These are phyloP conservation scores for Gymnocephalus cernua DNA, from an alignment of 2,113 vertebrate genomes.

Conservation along the genomic window DNA sequence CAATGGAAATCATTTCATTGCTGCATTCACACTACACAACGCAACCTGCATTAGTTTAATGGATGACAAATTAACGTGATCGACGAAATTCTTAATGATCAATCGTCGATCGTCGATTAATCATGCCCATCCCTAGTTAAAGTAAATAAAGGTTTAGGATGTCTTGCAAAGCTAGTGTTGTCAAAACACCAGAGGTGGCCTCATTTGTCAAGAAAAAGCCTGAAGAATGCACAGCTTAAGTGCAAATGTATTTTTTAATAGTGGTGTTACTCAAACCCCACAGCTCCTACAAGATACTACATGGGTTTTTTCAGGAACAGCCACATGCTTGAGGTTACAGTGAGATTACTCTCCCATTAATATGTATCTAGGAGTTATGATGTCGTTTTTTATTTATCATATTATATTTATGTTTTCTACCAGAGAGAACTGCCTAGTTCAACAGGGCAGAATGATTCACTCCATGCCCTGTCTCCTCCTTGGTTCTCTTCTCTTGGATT, in stretches of 20 bases:
- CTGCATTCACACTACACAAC: too few species aligned
- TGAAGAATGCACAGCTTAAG: slow-evolving; percentile 15
- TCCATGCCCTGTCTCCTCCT: not conserved
- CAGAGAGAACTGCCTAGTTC: not conserved
- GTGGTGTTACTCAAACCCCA: not conserved
- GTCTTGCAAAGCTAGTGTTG: not conserved
- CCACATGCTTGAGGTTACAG: not conserved
- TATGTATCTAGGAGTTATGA: not conserved
- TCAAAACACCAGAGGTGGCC: slow-evolving; percentile 15
- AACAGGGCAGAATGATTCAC: not conserved
- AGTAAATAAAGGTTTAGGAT: slow-evolving; percentile 41
- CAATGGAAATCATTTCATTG: too few species aligned
- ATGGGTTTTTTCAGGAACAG: slow-evolving; percentile 28
- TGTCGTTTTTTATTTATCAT: not conserved
- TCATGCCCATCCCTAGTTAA: too few species aligned
- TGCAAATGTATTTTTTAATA: slow-evolving; percentile 46
- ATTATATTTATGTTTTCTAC: not conserved
- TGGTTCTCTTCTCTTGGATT: not conserved
- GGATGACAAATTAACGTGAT: too few species aligned
- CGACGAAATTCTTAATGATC: too few species aligned
- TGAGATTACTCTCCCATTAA: not conserved
- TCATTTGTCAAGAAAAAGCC: slow-evolving; percentile 8
- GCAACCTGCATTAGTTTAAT: too few species aligned
- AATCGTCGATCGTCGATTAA: too few species aligned
- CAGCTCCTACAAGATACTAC: slow-evolving; percentile 13